Conservation (phyloP, 2,797 vertebrate genomes). For the Neosilurus mollespiculum region DNA sequence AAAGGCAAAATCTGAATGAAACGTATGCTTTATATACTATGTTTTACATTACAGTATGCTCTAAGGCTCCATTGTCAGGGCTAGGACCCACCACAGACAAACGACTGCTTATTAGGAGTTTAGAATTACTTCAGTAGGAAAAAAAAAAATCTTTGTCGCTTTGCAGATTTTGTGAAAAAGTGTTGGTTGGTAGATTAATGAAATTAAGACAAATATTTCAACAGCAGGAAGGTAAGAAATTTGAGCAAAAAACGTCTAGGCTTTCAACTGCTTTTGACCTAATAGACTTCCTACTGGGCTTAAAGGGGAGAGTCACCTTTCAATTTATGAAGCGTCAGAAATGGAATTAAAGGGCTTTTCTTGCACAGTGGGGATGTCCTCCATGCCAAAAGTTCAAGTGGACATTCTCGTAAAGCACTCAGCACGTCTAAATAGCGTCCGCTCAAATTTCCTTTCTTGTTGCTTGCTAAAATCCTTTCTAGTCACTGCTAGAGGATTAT, state of each 20-base stretch:
- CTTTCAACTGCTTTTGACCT: not conserved
- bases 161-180: slow-evolving; percentile 8
- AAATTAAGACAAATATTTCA: slow-evolving; percentile 35
- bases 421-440: not conserved
- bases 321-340: slow-evolving; percentile 45
- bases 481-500: not conserved
- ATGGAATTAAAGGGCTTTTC: slow-evolving; percentile 18
- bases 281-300: slow-evolving; percentile 12
- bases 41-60: slow-evolving; percentile 17
- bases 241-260: slow-evolving; percentile 3
- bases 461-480: not conserved
- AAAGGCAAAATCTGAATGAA: slow-evolving; percentile 27
- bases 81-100: slow-evolving; percentile 29
- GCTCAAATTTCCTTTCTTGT: not conserved
- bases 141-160: not conserved
- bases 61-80: slow-evolving; percentile 2
- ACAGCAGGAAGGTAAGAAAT: not conserved
- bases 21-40: slow-evolving; percentile 30
- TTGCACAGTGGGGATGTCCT: not conserved
- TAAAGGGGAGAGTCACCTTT: slow-evolving; percentile 3
- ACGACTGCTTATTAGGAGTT: slow-evolving; percentile 10
- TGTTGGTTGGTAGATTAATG: slow-evolving; percentile 3
- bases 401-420: slow-evolving; percentile 20
- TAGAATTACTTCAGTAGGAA: not conserved
- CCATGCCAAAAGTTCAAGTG: not conserved